Conservation (phyloP, 2,113 vertebrate species). For the Pygoscelis adeliae region DNA sequence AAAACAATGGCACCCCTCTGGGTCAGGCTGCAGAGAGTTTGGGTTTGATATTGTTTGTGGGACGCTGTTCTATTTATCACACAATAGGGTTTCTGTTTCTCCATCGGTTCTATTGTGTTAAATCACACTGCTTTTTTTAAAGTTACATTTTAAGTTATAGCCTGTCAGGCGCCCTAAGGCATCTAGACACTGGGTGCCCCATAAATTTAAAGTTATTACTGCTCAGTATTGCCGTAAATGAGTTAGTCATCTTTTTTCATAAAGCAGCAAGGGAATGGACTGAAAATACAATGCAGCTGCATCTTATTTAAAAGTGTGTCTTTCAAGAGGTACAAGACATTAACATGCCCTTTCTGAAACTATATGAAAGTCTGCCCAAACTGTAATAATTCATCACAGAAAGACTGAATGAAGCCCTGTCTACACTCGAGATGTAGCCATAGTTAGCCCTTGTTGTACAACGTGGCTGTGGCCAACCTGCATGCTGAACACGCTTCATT, state of each 20-base stretch:
- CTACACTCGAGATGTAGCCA: not conserved
- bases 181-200: conserved; percentile 8
- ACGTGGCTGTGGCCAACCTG: not conserved
- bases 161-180: not conserved
- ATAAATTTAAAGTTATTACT: conserved; percentile 22
- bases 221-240: not conserved
- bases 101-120: not conserved
- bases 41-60: conserved; percentile 11
- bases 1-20: conserved; percentile 9
- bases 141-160: not conserved
- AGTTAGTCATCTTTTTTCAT: conserved; percentile 51
- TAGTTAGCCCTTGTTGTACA: not conserved
- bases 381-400: not conserved
- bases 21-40: not conserved
- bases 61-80: not conserved
- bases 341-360: conserved; percentile 3
- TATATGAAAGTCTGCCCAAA: not conserved
- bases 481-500: not conserved
- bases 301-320: conserved; percentile 15
- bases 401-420: not conserved
- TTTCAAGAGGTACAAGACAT: conserved; percentile 34
- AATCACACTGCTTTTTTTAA: not conserved
- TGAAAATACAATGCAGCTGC: conserved; percentile 24
- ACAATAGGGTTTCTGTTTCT: not conserved
- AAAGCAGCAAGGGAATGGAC: not conserved